A percentile compares a stretch with the other conserved stretches of the same genome.
These are phyloP conservation scores for Odontomachus brunneus DNA, from an alignment of 1,140 invertebrate genomes.

Conservation along the genomic window DNA sequence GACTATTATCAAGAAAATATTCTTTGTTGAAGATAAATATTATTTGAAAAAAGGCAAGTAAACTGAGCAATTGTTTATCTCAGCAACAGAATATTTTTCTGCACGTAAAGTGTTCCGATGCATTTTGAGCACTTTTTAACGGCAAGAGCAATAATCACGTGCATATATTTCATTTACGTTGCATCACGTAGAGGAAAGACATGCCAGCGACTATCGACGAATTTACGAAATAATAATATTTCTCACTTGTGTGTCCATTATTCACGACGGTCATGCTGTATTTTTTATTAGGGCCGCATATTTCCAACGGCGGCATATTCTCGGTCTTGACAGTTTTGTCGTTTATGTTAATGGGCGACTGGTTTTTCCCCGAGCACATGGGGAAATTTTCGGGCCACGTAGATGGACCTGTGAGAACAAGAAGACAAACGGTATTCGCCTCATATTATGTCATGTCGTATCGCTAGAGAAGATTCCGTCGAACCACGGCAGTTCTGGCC, in stretches of 20 bases:
- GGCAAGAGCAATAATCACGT: no score
- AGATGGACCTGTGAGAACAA: slow-evolving; percentile 87
- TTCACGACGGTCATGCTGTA: slow-evolving; percentile 87
- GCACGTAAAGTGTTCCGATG: no score
- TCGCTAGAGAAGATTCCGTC: not conserved
- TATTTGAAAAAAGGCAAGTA: no score
- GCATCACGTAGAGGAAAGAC: no score
- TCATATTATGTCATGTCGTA: not conserved
- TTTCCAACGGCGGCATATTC: slow-evolving; percentile 85
- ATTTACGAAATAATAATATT: not conserved
- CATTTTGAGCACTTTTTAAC: no score
- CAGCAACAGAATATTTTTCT: no score
- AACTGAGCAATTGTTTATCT: no score
- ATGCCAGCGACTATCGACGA: not conserved
- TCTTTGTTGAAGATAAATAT: no score
- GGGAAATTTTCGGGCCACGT: slow-evolving; percentile 90
- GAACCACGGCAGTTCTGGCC: not conserved
- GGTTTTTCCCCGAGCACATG: slow-evolving; percentile 91
- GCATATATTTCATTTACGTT: no score
- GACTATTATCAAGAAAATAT: no score
- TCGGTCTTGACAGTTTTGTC: slow-evolving; percentile 88
- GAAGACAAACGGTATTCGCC: not conserved
- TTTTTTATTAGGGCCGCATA: slow-evolving; percentile 86
- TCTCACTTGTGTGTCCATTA: slow-evolving; percentile 91
- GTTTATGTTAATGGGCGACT: slow-evolving; percentile 94